Base-by-base conservation (phyloP, 2,797 vertebrate genomes). In the Xyrichtys novacula region DNA sequence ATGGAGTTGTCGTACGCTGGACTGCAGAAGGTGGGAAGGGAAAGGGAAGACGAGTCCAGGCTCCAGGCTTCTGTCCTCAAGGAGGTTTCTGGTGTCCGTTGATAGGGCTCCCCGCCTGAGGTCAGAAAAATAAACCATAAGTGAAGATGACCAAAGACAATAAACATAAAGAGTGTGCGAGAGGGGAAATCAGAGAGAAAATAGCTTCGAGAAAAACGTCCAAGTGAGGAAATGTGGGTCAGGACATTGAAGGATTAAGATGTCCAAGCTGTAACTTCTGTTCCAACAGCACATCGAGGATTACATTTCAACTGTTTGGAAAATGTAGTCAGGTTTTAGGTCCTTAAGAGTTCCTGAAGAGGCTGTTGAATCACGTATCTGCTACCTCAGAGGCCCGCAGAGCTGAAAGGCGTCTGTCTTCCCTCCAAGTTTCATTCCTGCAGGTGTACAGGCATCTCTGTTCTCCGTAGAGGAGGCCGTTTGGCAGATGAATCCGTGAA, bases 31-130 rank as follows among this genome's bases (percentile, higher is more conserved):
- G 71, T 75, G 80, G 73, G 63, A 76, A 65, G 56, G 62, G 65
- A 67, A 59, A 60, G 57, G 43, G 54, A 63, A 77, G 68, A 71
- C 16, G 44, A 47, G 48, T 64, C 28, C 52, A 29, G 65, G 70
- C 64, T 61, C 49, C 74, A 59, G 54, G 73, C 50, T 71, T 64
- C 40, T 48, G 71, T 76, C 82, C 80, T 93, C 93, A 93, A 14
- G 90, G 92, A 74, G 92, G 91, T 79, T 92, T 90, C 46, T 85
- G 85, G 65, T 88, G 65, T 85, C 81, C 36, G 43, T 80, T 70
- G 43, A 89, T 70, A 9, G 71, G 50, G 36, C 75, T 78, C 48
- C 65, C 76, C 39, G 83, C 77, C 92, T 92, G 83, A 74, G 60
- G 80, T 85, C 49, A 84, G 61, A 90, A 76, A 76, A 88, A 88